Conservation (phyloP, 1,140 invertebrate genomes). For the Platyura marginata region DNA sequence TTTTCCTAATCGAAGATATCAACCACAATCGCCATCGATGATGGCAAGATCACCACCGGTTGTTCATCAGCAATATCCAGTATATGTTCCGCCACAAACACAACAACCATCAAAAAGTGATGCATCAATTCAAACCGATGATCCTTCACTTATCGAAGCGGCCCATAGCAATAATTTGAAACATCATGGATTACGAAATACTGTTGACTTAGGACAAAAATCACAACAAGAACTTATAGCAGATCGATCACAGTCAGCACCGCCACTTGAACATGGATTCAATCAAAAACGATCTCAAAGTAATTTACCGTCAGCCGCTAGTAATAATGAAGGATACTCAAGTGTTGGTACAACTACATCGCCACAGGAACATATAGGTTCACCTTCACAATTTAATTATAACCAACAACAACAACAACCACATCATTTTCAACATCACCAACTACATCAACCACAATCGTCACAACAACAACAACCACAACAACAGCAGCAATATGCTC, state of each 20-base stretch:
- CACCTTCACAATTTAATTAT: constrained; percentile 18
- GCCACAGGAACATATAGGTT: constrained; percentile 27
- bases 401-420: constrained; percentile 11
- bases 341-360: background rate
- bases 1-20: constrained; percentile 19
- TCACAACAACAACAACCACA: constrained; percentile 16
- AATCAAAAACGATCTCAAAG: background rate
- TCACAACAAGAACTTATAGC: constrained; percentile 30
- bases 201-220: constrained; percentile 56
- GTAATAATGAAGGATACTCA: background rate
- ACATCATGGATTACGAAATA: constrained; percentile 53
- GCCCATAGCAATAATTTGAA: constrained; percentile 27
- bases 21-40: constrained; percentile 3
- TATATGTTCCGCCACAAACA: constrained; percentile 3
- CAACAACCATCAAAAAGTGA: constrained; percentile 10
- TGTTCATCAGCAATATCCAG: constrained; percentile 5
- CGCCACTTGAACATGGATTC: constrained; percentile 13
- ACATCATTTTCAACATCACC: constrained; percentile 6
- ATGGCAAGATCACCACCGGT: constrained; percentile 8
- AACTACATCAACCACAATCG: constrained; percentile 17
- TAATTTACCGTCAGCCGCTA: background rate
- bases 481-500: constrained; percentile 10
- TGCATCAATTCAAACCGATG: constrained; percentile 29
- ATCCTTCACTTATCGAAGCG: too few species aligned
- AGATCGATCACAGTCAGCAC: constrained; percentile 31